Conservation (phyloP, 1,140 invertebrate genomes). For the Phenacoccus solenopsis region DNA sequence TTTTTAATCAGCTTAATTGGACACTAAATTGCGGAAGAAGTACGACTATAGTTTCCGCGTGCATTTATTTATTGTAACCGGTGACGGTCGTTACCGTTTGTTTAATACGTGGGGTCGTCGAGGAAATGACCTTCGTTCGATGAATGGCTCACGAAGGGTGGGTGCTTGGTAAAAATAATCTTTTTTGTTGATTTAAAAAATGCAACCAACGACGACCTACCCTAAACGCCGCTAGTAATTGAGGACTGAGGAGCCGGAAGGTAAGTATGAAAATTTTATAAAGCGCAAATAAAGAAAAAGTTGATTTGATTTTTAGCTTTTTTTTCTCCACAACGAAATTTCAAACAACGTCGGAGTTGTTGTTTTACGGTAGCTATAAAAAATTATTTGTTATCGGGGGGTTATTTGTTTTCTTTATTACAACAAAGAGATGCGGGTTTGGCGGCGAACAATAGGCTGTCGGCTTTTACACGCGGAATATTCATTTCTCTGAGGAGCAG, state of each 20-base stretch:
- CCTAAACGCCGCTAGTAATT: no score
- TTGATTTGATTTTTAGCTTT: no score
- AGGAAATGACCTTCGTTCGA: not conserved
- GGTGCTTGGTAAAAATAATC: not conserved
- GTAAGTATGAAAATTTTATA: no score
- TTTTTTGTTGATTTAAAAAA: not conserved
- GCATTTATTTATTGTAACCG: not conserved
- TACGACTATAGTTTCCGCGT: not conserved
- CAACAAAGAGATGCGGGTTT: not conserved
- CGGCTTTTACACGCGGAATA: not conserved
- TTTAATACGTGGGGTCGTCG: not conserved
- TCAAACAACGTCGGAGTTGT: no score
- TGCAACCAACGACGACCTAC: not conserved
- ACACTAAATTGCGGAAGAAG: not conserved
- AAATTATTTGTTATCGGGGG: not conserved
- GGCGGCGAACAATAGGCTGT: not conserved
- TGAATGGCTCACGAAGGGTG: not conserved
- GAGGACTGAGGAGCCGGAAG: no score
- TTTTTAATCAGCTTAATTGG: conserved; percentile 3
- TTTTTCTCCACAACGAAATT: no score
- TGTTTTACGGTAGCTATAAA: no score
- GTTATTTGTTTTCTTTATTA: not conserved
- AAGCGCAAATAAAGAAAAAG: no score
- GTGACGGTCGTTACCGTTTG: not conserved
- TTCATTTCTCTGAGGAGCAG: not conserved